phyloP scores from a whole-genome alignment of 2,888 invertebrate genomes.

The Ceraclea dissimilis region DNA sequence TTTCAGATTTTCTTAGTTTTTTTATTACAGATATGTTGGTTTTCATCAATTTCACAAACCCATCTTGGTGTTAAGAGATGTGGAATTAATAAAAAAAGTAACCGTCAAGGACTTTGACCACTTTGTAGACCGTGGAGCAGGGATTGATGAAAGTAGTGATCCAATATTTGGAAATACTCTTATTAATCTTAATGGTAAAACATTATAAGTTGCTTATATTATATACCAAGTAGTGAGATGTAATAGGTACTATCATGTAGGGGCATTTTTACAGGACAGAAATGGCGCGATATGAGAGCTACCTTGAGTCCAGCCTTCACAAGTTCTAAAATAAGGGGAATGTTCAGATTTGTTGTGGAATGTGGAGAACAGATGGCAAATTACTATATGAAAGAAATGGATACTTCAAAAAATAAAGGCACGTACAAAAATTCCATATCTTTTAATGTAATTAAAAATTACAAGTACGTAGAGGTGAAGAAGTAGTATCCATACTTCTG shows the following conservation, averaged over 20 bases:
- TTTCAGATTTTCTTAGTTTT: background rate
- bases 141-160: slow-evolving; percentile 35
- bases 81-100: slow-evolving; percentile 44
- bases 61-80: slow-evolving; percentile 35
- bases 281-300: slow-evolving; percentile 39
- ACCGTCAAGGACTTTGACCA: slow-evolving; percentile 48
- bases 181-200: slow-evolving; percentile 38
- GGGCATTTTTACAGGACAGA: slow-evolving; percentile 31
- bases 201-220: background rate
- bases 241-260: no score
- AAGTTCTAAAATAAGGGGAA: slow-evolving; percentile 40
- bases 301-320: slow-evolving; percentile 35
- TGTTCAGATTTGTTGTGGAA: slow-evolving; percentile 41
- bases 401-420: slow-evolving; percentile 15
- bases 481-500: no score
- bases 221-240: background rate
- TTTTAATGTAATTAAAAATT: background rate
- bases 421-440: background rate
- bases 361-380: slow-evolving; percentile 36
- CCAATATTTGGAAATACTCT: slow-evolving; percentile 44
- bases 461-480: no score
- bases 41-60: slow-evolving; percentile 37
- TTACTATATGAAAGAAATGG: slow-evolving; percentile 26
- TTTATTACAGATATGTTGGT: slow-evolving; percentile 35
- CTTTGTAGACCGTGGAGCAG: slow-evolving; percentile 41